A percentile compares a stretch with the other conserved stretches of the same genome.
These are phyloP conservation scores for Loxodonta africana DNA, from an alignment of 2,113 vertebrate genomes.

Conservation along the genomic window DNA sequence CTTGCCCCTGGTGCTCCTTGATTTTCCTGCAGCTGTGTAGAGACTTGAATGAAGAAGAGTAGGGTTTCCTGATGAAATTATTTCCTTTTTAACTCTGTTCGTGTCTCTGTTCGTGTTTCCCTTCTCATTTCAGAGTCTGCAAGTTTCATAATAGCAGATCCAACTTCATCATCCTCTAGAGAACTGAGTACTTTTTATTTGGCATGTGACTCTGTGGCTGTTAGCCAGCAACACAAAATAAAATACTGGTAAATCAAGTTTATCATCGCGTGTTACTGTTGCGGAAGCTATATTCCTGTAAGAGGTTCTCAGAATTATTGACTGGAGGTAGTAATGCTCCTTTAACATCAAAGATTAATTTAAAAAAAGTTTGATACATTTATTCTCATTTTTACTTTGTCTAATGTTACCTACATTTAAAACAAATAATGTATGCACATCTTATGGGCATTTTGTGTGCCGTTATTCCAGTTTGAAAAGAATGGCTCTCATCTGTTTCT, in stretches of 20 bases:
- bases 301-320: background rate
- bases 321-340: background rate
- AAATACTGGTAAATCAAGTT: background rate
- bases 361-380: background rate
- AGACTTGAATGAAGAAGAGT: background rate
- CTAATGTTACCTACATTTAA: background rate
- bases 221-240: background rate
- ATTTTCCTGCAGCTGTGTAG: background rate
- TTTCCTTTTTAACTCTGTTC: background rate
- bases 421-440: background rate
- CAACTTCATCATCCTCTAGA: background rate
- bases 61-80: constrained; percentile 6
- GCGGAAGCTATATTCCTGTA: background rate
- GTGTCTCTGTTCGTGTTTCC: background rate
- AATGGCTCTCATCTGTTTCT: background rate
- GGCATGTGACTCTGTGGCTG: background rate
- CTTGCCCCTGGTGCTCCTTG: background rate
- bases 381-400: constrained; percentile 27
- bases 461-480: constrained; percentile 11
- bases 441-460: background rate
- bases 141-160: background rate
- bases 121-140: background rate
- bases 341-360: background rate
- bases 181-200: background rate
- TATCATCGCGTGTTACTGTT: background rate